These are phyloP conservation scores for Noctua comes DNA, from an alignment of 2,888 invertebrate species.

Conservation along the genomic window DNA sequence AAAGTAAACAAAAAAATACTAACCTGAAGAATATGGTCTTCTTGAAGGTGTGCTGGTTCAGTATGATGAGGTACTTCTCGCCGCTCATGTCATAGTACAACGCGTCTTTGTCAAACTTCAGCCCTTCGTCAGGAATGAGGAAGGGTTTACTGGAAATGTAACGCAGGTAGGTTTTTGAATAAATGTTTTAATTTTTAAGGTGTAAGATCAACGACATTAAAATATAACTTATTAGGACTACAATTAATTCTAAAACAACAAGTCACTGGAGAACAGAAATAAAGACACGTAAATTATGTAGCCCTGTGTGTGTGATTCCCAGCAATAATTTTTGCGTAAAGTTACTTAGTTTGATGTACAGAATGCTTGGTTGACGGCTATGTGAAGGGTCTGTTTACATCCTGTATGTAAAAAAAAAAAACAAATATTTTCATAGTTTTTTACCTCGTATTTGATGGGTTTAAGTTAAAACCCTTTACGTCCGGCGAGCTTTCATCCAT, in stretches of 20 bases:
- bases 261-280: not conserved
- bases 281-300: too few relatives aligned
- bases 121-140: conserved; percentile 34
- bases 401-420: too few relatives aligned
- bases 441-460: conserved; percentile 64
- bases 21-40: conserved; percentile 75
- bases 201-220: not conserved
- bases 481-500: conserved; percentile 56
- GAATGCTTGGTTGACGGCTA: too few relatives aligned
- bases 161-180: not conserved
- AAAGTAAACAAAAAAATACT: conserved; percentile 45
- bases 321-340: too few relatives aligned
- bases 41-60: conserved; percentile 77
- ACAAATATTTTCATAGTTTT: not conserved
- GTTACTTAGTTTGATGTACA: too few relatives aligned
- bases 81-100: conserved; percentile 81
- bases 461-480: conserved; percentile 57
- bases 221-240: not conserved
- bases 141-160: conserved; percentile 56
- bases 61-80: conserved; percentile 77
- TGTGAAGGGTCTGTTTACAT: too few relatives aligned
- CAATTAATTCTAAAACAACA: too few relatives aligned
- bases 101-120: conserved; percentile 66
- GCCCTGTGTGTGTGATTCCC: too few relatives aligned
- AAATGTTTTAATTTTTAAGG: not conserved